These are phyloP conservation scores for Blastomussa wellsi DNA, from an alignment of 92 coral and sea anemone genomes.

Conservation along the genomic window DNA sequence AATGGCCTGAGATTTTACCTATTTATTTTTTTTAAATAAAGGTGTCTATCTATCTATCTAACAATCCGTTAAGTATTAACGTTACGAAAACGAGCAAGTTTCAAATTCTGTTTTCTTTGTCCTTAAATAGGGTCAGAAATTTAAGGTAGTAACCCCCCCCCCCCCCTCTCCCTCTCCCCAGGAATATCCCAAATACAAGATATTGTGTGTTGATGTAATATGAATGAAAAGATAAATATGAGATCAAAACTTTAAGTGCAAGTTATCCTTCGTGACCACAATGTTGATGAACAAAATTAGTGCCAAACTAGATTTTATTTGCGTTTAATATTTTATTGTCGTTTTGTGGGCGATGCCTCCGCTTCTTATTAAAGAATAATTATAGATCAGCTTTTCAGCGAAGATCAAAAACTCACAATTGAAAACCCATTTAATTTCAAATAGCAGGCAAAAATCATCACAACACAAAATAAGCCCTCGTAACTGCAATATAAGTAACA, in stretches of 20 bases:
- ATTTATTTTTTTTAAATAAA: too few species aligned
- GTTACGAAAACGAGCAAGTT: too few species aligned
- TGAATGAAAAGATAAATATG: neutral
- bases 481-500: neutral
- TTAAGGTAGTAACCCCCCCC: too few species aligned
- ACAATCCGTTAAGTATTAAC: too few species aligned
- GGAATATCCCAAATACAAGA: neutral
- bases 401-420: neutral
- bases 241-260: slow-evolving; percentile 7
- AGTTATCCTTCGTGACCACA: neutral
- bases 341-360: neutral
- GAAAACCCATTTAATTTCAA: neutral
- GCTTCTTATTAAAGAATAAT: slow-evolving; percentile 12
- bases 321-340: slow-evolving; percentile 9
- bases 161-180: too few species aligned
- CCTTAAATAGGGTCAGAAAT: too few species aligned
- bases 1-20: too few species aligned
- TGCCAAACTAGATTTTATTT: neutral
- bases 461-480: neutral
- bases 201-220: neutral
- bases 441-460: neutral
- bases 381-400: neutral
- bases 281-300: slow-evolving; percentile 1
- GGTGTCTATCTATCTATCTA: too few species aligned
- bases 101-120: too few species aligned